Evolutionary conservation across 2,888 invertebrate genomes (phyloP).

Genomic region (Sinelater perroti): DNA sequence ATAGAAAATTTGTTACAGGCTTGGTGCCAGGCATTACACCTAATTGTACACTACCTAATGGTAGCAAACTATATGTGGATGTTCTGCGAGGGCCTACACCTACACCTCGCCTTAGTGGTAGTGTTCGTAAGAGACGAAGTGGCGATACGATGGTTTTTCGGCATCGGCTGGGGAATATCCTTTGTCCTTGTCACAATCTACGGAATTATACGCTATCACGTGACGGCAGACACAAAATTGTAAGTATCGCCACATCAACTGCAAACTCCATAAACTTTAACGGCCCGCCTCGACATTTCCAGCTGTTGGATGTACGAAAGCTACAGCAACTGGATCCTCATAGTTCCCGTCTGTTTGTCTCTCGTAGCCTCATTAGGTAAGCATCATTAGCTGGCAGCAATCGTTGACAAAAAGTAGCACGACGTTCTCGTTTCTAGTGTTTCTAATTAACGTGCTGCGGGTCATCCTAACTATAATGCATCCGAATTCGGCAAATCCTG

Average conservation of each 20-base stretch:
- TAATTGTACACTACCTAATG: conserved; percentile 74
- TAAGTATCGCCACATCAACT: conserved; percentile 57
- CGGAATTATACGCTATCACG: conserved; percentile 58
- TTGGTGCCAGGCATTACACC: conserved; percentile 76
- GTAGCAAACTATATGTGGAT: conserved; percentile 85
- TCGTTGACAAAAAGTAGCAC: conserved; percentile 30
- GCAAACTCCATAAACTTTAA: background rate
- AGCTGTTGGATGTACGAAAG: conserved; percentile 77
- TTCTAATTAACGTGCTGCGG: conserved; percentile 72
- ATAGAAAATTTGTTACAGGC: conserved; percentile 60
- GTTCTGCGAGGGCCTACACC: conserved; percentile 81
- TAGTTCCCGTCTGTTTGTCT: conserved; percentile 69
- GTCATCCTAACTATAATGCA: conserved; percentile 72
- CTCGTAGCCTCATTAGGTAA: conserved; percentile 68
- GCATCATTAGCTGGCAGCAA: too few species aligned
- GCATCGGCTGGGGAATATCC: conserved; percentile 74
- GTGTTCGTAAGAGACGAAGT: conserved; percentile 79
- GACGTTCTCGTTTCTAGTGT: conserved; percentile 61
- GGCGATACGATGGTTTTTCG: conserved; percentile 74
- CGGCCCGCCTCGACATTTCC: too few species aligned
- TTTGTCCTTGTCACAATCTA: conserved; percentile 63
- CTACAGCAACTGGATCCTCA: conserved; percentile 70
- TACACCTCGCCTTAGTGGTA: conserved; percentile 79
- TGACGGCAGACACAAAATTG: conserved; percentile 65
- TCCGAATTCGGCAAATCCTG: conserved; percentile 69